Evolutionary conservation across 2,797 vertebrate species (phyloP), one percentile per base, ranked within the genome.

Genomic region (Philypnodon macrostomus): DNA sequence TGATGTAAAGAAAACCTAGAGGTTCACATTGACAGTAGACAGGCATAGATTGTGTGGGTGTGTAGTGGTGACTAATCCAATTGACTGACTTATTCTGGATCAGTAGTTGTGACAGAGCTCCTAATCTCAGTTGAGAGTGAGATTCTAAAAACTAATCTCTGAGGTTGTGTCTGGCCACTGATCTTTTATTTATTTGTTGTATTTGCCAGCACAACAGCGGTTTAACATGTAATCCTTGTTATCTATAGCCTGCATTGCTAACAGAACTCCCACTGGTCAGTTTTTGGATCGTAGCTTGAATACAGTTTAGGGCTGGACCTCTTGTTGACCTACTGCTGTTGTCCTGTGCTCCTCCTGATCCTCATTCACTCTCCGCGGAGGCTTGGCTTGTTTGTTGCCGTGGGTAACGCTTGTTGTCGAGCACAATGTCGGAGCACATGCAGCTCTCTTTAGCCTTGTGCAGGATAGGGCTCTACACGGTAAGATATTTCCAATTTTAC

Each of bases 391-490:
- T 80, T 85, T 86, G 86, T 88, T 89, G 87, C 87, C 48, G 82
- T 57, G 83, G 83, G 89, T 86, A 83, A 90, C 87, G 65, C 82
- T 84, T 83, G 85, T 89, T 86, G 84, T 81, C 52, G 81, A 80
- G 80, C 77, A 83, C 87, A 70, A 93, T 95, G 92, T 95, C 93
- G 89, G 94, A 95, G 77, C 91, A 90, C 89, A 89, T 94, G 89
- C 92, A 92, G 91, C 87, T 96, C 83, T 91, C 92, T 77, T 85
- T 90, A 75, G 93, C 93, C 58, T 80, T 96, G 87, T 95, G 94
- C 90, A 92, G 93, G 90, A 93, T 93, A 88, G 93, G 91, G 83
- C 85, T 94, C 86, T 93, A 94, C 80, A 93, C 81, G 91, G 94
- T 94, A 93, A 95, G 88, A 47, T 53, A 54, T 70, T 10, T 33